Evolutionary conservation across 2,888 invertebrate species (phyloP).

Genomic region (Philereme transversata): DNA sequence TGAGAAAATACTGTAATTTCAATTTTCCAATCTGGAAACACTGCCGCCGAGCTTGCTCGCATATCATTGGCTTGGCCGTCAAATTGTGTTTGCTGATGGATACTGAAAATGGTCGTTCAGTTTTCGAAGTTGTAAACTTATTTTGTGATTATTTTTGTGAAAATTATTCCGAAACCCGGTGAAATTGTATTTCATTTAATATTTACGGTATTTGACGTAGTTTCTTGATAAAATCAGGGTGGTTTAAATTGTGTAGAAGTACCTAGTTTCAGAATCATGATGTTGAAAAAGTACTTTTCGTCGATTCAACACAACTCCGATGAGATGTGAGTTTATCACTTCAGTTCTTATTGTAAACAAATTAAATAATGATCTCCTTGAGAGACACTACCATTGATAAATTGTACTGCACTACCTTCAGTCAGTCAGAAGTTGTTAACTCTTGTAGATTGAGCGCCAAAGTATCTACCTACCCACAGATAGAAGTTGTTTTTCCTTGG

Average conservation of each 20-base stretch:
- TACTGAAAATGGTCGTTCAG: slow-evolving; percentile 5
- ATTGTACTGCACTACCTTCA: too few relatives aligned
- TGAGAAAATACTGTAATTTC: too few relatives aligned
- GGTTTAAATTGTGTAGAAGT: background rate
- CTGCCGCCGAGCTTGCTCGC: too few relatives aligned
- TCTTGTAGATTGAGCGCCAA: too few relatives aligned
- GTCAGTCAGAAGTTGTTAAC: too few relatives aligned
- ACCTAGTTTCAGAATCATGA: slow-evolving; percentile 33
- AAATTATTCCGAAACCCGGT: background rate
- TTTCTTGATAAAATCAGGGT: background rate
- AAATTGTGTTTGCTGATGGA: too few relatives aligned
- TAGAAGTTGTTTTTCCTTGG: too few relatives aligned
- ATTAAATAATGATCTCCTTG: background rate
- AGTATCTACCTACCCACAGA: too few relatives aligned
- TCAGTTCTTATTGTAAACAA: slow-evolving; percentile 1
- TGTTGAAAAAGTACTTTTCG: slow-evolving; percentile 60
- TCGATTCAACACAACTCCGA: slow-evolving; percentile 46
- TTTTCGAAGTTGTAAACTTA: slow-evolving; percentile 8
- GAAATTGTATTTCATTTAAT: background rate
- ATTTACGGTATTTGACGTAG: background rate
- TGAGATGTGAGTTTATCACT: slow-evolving; percentile 44
- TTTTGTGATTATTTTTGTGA: background rate
- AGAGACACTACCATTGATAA: too few relatives aligned
- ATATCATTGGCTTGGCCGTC: too few relatives aligned
- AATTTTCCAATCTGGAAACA: too few relatives aligned